phyloP scores from a whole-genome alignment of 2,888 invertebrate species.

The Capitulum mitella region DNA sequence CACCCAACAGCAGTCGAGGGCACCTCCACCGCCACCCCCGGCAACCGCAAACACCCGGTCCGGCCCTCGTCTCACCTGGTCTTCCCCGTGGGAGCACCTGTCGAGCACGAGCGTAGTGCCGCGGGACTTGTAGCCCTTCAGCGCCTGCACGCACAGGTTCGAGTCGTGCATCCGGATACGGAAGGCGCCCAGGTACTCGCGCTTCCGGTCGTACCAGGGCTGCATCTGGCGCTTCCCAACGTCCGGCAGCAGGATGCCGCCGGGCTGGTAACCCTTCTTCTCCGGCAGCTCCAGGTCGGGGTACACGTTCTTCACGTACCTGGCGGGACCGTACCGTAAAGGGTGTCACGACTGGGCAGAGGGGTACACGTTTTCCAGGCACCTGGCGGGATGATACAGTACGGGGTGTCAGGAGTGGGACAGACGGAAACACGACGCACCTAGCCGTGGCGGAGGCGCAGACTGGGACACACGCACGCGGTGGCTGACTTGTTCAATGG shows the following conservation, averaged over 20 bases:
- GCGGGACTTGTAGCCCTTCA: slow-evolving; percentile 47
- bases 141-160: neutral
- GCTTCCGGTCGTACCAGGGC: slow-evolving; percentile 66
- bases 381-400: too few relatives aligned
- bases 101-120: slow-evolving; percentile 64
- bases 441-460: too few relatives aligned
- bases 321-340: too few relatives aligned
- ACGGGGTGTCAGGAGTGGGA: too few relatives aligned
- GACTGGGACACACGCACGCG: too few relatives aligned
- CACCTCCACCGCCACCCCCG: neutral
- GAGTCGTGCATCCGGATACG: slow-evolving; percentile 38
- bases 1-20: too few relatives aligned
- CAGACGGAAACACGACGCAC: too few relatives aligned
- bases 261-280: slow-evolving; percentile 47
- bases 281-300: slow-evolving; percentile 63
- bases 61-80: slow-evolving; percentile 29
- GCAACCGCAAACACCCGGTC: too few relatives aligned
- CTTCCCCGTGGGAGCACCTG: slow-evolving; percentile 54
- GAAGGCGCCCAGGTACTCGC: slow-evolving; percentile 44
- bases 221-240: slow-evolving; percentile 55
- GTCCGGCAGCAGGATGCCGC: slow-evolving; percentile 27
- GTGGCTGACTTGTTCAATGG: too few relatives aligned
- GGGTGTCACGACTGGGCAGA: too few relatives aligned
- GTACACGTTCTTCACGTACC: slow-evolving; percentile 75
- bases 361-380: too few relatives aligned